Conservation (phyloP, 1,140 invertebrate genomes). For the Ridgeia piscesae region DNA sequence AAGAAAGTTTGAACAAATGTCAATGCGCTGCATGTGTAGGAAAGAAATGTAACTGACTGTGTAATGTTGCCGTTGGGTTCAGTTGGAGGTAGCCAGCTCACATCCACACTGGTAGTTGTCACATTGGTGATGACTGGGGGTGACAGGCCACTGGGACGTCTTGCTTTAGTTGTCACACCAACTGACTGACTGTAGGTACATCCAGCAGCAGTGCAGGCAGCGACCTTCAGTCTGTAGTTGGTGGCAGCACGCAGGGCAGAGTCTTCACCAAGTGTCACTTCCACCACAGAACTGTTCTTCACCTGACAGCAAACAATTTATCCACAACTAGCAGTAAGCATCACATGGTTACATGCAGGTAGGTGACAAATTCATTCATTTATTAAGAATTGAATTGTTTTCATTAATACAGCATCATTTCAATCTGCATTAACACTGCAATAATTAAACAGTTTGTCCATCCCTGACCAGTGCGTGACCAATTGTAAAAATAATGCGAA, state of each 20-base stretch:
- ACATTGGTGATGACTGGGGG: conserved; percentile 33
- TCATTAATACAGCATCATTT: too few species aligned
- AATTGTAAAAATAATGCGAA: too few species aligned
- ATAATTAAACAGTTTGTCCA: too few species aligned
- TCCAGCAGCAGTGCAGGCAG: conserved; percentile 50
- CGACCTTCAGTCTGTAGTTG: conserved; percentile 47
- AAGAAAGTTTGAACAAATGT: too few species aligned
- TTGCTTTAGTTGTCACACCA: conserved; percentile 37
- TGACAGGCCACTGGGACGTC: conserved; percentile 43
- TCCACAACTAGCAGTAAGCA: too few species aligned
- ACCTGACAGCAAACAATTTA: background rate
- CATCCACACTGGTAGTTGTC: conserved; percentile 48
- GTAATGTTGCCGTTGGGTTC: conserved; percentile 47
- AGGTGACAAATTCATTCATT: too few species aligned
- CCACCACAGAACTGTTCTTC: background rate
- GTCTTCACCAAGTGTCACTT: conserved; percentile 31
- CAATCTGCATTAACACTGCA: too few species aligned
- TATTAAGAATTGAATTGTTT: too few species aligned
- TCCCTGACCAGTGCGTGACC: too few species aligned
- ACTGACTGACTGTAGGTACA: conserved; percentile 42
- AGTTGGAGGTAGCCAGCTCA: conserved; percentile 45
- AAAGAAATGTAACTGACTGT: background rate
- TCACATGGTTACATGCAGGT: background rate
- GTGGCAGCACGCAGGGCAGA: conserved; percentile 46
- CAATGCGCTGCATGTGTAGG: background rate